These are phyloP conservation scores for Cryptocephalus primarius DNA, from an alignment of 2,888 invertebrate species.

Conservation along the genomic window DNA sequence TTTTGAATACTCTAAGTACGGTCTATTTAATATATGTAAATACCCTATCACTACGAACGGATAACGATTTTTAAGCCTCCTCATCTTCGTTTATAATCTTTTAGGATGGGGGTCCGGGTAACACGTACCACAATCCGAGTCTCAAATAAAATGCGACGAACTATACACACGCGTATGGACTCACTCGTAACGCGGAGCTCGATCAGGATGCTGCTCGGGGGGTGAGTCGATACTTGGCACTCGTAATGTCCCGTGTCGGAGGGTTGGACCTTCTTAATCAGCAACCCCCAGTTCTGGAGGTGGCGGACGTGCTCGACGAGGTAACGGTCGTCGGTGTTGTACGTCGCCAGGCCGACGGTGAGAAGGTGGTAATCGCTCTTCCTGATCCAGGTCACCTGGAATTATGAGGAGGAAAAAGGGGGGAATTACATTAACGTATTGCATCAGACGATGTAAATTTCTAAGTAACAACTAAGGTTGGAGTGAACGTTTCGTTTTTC, in stretches of 20 bases:
- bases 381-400: conserved; percentile 60
- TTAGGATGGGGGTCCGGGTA: no score
- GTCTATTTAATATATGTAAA: no score
- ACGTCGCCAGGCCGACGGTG: conserved; percentile 58
- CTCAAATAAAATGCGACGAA: no score
- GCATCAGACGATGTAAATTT: no score
- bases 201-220: conserved; percentile 63
- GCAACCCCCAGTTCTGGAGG: conserved; percentile 52
- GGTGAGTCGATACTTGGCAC: conserved; percentile 75
- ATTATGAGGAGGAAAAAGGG: background rate
- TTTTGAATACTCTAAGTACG: no score
- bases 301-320: conserved; percentile 52
- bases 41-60: no score
- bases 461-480: no score
- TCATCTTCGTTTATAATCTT: no score
- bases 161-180: conserved; percentile 16
- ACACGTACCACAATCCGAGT: no score
- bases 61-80: no score
- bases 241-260: conserved; percentile 65
- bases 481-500: no score
- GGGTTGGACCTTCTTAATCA: conserved; percentile 59
- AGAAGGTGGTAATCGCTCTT: conserved; percentile 57
- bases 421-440: no score
- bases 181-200: conserved; percentile 67
- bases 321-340: conserved; percentile 55